Percentiles rank a stretch among this genome's conserved stretches.
Evolutionary conservation across 37 sponge, comb jelly and placozoan species (phyloP).

Genomic region (Aphrocallistes beatrix): DNA sequence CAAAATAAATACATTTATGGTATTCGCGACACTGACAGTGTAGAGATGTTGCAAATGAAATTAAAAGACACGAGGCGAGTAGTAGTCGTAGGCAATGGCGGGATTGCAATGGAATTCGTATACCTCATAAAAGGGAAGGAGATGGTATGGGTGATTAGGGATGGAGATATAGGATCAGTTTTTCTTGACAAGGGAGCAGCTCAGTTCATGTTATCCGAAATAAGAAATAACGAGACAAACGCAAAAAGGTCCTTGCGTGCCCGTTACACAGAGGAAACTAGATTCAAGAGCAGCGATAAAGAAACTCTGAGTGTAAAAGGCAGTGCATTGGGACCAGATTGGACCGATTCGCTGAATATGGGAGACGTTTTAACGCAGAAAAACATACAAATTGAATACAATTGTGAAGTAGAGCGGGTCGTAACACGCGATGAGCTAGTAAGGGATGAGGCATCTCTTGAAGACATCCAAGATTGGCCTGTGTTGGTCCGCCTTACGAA

Average conservation of each 20-base stretch:
- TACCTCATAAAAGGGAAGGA: conserved; percentile 66
- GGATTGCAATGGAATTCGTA: conserved; percentile 94
- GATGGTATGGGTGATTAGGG: conserved; percentile 88
- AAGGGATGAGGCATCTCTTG: background rate
- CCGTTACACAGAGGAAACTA: background rate
- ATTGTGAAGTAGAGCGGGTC: conserved; percentile 48
- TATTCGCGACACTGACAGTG: conserved; percentile 94
- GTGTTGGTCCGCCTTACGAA: conserved; percentile 74
- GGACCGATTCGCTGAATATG: conserved; percentile 61
- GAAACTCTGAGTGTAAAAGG: conserved; percentile 23
- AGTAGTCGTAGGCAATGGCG: conserved; percentile 90
- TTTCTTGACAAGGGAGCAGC: conserved; percentile 94
- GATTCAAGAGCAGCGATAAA: background rate
- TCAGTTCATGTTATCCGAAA: conserved; percentile 63
- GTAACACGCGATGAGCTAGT: conserved; percentile 6
- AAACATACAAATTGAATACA: conserved; percentile 62
- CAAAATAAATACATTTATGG: conserved; percentile 56
- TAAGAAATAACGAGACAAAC: background rate
- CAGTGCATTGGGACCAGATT: conserved; percentile 93
- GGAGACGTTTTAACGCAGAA: conserved; percentile 19
- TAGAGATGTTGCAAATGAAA: conserved; percentile 51
- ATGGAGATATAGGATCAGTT: conserved; percentile 58
- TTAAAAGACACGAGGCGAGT: conserved; percentile 53
- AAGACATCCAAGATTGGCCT: conserved; percentile 37
- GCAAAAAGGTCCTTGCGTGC: background rate